Evolutionary conservation across 2,888 invertebrate species (phyloP), one percentile per base, ranked within the genome.

Genomic region (Meliscaeva auricollis): DNA sequence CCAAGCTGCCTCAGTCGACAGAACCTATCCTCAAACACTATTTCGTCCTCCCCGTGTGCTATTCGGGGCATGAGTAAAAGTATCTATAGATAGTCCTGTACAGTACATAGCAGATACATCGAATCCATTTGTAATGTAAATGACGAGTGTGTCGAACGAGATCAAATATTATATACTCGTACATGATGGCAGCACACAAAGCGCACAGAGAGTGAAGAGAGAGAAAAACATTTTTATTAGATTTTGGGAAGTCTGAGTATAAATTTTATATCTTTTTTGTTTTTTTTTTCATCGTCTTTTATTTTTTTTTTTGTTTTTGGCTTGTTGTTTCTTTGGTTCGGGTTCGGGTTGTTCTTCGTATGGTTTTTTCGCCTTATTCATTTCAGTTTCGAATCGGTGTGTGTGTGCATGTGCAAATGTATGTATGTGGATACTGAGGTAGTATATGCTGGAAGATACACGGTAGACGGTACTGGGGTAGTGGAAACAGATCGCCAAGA

Each of bases 141-240:
- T 81, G 85, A 85, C 85, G 85, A 85, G 85, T 85, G 76, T 85
- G 85, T 85, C 85, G 85, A 85, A 85, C 81, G 85, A 85, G 81
- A 85, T 85, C 85, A 81, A 85, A 85, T 77, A 58, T 20, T 58
- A 46, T 44, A 73, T 80, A 76, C 20, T 6, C 17, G 17, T 78
- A 74, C 64, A 64, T 44, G 56, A 35, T 54, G 52, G 74, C 35
- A 60, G 54, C 22, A 70, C 62, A 4, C 62, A 38, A 54, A 50
- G 17, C 50, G n/a, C 78, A 58, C 79, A 78, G 58, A 77, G 76
- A 68, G 77, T 68, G 54, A 77, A 85, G 85, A 81, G 85, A 80
- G 75, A 85, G 81, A 85, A 77, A 81, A 77, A 77, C 85, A 85
- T 77, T 80, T 80, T 85, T 85, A 85, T 85, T 85, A 81, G 85